phyloP scores from a whole-genome alignment of 2,113 vertebrate genomes.

The Andinoacara biseriatus region DNA sequence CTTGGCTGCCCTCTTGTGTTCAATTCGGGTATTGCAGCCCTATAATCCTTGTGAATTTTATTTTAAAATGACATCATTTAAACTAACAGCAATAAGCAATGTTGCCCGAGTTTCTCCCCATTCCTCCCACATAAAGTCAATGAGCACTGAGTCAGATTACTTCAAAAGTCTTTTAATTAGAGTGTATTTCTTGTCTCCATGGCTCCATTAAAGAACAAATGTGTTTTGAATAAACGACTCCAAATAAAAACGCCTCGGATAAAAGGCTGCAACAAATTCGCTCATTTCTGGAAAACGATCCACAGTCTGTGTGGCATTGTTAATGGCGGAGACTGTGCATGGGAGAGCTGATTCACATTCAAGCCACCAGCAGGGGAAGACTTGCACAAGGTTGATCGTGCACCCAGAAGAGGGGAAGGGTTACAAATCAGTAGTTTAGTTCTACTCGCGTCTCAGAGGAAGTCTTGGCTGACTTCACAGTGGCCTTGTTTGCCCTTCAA shows the following conservation, averaged over 20 bases:
- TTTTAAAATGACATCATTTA: neutral
- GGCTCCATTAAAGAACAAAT: conserved; percentile 12
- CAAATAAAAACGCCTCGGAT: conserved; percentile 15
- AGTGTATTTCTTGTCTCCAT: conserved; percentile 10
- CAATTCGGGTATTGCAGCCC: conserved; percentile 17
- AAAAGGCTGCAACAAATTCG: neutral
- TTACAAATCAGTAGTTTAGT: neutral
- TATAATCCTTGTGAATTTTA: neutral
- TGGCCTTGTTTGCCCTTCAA: neutral
- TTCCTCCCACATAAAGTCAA: neutral
- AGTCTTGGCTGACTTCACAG: neutral
- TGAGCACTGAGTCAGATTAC: neutral
- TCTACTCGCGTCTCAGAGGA: neutral
- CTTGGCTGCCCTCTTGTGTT: conserved; percentile 66
- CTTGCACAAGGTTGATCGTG: neutral
- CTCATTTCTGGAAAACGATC: neutral
- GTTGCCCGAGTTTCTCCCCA: neutral
- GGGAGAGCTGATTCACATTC: neutral
- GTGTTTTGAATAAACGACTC: neutral
- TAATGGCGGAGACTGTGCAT: neutral
- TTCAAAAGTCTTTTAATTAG: conserved; percentile 36
- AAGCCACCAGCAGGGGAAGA: conserved; percentile 41
- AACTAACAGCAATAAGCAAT: neutral
- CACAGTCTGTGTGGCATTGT: neutral
- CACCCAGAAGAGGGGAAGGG: neutral